A percentile compares a stretch with the other conserved stretches of the same genome.
These are phyloP conservation scores for Melanocharis versteri DNA, from an alignment of 2,113 vertebrate species.

Conservation along the genomic window DNA sequence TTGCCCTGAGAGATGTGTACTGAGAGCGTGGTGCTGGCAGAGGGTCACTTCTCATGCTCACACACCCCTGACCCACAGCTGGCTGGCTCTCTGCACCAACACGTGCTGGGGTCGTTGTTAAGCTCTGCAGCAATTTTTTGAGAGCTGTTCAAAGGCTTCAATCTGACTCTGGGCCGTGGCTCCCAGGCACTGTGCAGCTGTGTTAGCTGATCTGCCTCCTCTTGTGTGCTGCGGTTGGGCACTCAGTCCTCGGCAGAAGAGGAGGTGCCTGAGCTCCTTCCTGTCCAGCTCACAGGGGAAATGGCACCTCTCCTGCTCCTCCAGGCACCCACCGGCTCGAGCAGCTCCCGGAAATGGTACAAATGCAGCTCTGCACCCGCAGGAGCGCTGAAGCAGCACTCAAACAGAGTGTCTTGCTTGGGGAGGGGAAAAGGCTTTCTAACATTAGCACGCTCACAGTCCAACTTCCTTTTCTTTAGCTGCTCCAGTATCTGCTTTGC, in stretches of 20 bases:
- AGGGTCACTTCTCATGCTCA: neutral
- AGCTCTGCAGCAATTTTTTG: neutral
- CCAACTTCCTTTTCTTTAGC: neutral
- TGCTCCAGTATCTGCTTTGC: neutral
- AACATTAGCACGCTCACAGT: fast-evolving
- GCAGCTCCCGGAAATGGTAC: neutral
- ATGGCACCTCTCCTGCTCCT: neutral
- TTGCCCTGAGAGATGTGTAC: neutral
- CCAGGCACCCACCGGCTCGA: fast-evolving
- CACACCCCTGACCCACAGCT: fast-evolving
- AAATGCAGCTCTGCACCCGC: neutral
- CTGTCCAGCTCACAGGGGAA: neutral
- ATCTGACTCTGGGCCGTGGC: fast-evolving
- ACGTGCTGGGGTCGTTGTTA: fast-evolving
- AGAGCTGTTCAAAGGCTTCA: neutral
- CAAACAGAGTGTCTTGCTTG: fast-evolving
- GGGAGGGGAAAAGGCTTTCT: neutral
- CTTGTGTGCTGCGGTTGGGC: neutral
- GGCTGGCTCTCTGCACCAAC: neutral
- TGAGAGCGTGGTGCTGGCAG: fast-evolving
- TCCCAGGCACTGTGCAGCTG: neutral
- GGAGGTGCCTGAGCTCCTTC: neutral
- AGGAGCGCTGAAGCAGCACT: neutral
- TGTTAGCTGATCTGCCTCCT: neutral
- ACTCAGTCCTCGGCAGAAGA: neutral